phyloP scores from a whole-genome alignment of 2,797 vertebrate species.

The Psittacula echo region DNA sequence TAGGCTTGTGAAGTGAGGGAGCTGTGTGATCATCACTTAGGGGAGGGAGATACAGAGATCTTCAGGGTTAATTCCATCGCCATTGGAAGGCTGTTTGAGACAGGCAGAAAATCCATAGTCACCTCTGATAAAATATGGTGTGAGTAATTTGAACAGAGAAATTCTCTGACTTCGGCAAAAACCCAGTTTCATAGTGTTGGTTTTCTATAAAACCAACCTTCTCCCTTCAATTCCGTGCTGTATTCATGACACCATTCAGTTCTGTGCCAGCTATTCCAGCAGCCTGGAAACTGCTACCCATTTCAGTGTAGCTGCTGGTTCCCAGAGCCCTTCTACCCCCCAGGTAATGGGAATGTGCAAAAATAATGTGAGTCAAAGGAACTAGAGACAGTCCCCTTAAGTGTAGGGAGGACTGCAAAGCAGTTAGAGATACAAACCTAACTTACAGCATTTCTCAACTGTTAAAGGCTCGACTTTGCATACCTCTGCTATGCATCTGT shows the following conservation, averaged over 20 bases:
- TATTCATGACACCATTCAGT: neutral
- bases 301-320: neutral
- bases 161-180: neutral
- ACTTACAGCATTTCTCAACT: neutral
- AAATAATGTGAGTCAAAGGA: neutral
- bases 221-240: neutral
- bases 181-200: neutral
- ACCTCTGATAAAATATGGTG: neutral
- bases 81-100: neutral
- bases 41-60: neutral
- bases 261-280: neutral
- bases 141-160: neutral
- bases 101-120: neutral
- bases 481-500: constrained; percentile 48
- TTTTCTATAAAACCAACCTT: neutral
- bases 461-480: neutral
- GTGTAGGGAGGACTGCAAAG: neutral
- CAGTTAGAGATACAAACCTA: neutral
- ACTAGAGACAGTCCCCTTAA: neutral
- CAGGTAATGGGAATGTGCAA: fast-evolving
- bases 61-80: neutral
- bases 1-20: neutral
- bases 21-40: neutral
- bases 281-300: neutral
- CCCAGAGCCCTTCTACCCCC: neutral